A percentile compares a stretch with the other conserved stretches of the same genome.
Evolutionary conservation across 2,113 vertebrate genomes (phyloP).

Genomic region (Hystrix brachyura): DNA sequence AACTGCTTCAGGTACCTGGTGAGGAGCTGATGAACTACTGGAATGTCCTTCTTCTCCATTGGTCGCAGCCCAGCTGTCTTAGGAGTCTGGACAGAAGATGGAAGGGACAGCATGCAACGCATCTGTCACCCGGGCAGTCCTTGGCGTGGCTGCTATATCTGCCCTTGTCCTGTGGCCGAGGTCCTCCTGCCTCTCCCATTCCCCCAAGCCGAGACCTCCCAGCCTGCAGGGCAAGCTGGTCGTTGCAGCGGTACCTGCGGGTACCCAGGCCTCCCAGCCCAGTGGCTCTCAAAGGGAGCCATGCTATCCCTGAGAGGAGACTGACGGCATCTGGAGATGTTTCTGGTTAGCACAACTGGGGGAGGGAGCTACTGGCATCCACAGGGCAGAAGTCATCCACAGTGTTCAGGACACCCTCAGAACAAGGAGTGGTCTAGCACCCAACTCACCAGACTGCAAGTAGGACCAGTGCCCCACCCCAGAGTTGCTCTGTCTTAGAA

Average conservation of each 20-base stretch:
- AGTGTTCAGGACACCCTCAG: fast-evolving
- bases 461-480: background rate
- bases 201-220: background rate
- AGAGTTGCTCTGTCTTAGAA: slow-evolving; percentile 8
- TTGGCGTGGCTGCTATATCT: background rate
- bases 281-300: background rate
- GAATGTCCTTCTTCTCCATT: slow-evolving; percentile 96
- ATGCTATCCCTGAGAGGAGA: background rate
- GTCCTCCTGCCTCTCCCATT: background rate
- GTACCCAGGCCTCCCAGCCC: background rate
- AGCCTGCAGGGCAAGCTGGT: background rate
- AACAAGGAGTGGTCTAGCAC: background rate
- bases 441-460: background rate
- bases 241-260: background rate
- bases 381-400: background rate
- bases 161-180: background rate
- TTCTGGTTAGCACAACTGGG: background rate
- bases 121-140: background rate
- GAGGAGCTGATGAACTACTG: slow-evolving; percentile 94
- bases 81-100: slow-evolving; percentile 88
- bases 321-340: background rate
- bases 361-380: background rate
- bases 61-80: slow-evolving; percentile 94
- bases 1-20: slow-evolving; percentile 95
- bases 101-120: fast-evolving